Evolutionary conservation across 2,797 vertebrate genomes (phyloP), one percentile per base, ranked within the genome.

Genomic region (Argentina silus): DNA sequence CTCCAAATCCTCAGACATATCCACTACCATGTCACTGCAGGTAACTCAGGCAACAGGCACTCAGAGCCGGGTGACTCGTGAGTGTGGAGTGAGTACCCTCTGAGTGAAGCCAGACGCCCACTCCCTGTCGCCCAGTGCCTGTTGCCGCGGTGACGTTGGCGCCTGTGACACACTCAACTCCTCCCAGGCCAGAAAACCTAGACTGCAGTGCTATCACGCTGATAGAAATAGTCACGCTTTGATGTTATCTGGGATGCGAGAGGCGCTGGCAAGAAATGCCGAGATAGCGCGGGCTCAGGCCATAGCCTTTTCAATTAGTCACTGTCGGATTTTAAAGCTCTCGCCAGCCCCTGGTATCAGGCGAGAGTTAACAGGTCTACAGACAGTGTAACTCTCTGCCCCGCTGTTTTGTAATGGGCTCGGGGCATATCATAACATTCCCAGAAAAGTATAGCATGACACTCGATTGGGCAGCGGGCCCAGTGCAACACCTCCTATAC

Each of bases 211-310:
- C 74, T 89, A 92, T 93, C 83, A 0, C 21, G 42, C 70, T 53
- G 81, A 90, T 91, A 86, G 87, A 92, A 92, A 91, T 84, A 89
- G 81, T 87, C 78, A 15, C 12, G 77, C 88, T 93, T 93, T 93
- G 90, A 93, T 91, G 86, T 91, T 88, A 86, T 88, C 80, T 17
- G 73, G 50, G 71, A 72, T 4, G 63, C 78, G 71, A 86, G 86
- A 85, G 66, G 84, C 76, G 73, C 79, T 79, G 75, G 59, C 44
- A 82, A 78, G 77, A 84, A 82, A 74, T 75, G 67, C 23, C 55
- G 77, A 66, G 80, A 87, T 79, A 74, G 79, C 12, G 64, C 56
- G 27, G 77, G 62, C 75, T 85, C 73, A 78, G 72, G 47, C 80
- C 17, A 1, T 27, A 69, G 72, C 19, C 57, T 73, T 73, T 61